Evolutionary conservation across 1,140 invertebrate species (phyloP).

Genomic region (Heliconius hewitsoni): DNA sequence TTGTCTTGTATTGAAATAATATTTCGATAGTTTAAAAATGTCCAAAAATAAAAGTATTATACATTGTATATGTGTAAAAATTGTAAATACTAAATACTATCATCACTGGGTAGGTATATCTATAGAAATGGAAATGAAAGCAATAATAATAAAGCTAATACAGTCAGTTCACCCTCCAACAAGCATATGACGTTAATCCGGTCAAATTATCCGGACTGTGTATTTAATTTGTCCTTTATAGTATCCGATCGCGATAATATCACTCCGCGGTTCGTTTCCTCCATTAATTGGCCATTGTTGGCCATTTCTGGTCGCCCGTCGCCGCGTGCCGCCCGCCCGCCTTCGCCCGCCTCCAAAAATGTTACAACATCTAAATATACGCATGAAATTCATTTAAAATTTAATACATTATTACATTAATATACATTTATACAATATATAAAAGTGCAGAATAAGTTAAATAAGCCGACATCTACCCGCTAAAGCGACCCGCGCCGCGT

Average conservation of each 20-base stretch:
- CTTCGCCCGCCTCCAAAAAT: constrained; percentile 32
- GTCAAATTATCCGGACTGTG: constrained; percentile 24
- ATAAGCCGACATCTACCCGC: background rate
- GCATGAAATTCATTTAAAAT: no score
- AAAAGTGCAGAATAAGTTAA: background rate
- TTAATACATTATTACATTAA: background rate
- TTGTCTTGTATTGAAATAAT: no score
- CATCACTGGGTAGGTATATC: no score
- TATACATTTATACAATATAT: background rate
- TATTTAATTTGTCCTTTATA: constrained; percentile 57
- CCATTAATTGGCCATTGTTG: constrained; percentile 64
- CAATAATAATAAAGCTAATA: background rate
- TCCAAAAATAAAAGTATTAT: no score
- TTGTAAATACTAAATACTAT: no score
- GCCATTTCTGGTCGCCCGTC: constrained; percentile 23
- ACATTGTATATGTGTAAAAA: no score
- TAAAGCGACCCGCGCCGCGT: background rate
- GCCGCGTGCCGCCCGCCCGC: constrained; percentile 42
- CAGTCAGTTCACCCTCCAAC: background rate
- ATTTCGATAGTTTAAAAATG: no score
- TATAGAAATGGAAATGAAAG: background rate
- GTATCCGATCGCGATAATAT: constrained; percentile 51
- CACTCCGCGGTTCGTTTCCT: constrained; percentile 58
- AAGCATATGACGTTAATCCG: constrained; percentile 11
- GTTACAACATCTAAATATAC: no score